A percentile compares a stretch with the other conserved stretches of the same genome.
phyloP scores from a whole-genome alignment of 2,888 invertebrate genomes.

The Trachelus troglodyta region DNA sequence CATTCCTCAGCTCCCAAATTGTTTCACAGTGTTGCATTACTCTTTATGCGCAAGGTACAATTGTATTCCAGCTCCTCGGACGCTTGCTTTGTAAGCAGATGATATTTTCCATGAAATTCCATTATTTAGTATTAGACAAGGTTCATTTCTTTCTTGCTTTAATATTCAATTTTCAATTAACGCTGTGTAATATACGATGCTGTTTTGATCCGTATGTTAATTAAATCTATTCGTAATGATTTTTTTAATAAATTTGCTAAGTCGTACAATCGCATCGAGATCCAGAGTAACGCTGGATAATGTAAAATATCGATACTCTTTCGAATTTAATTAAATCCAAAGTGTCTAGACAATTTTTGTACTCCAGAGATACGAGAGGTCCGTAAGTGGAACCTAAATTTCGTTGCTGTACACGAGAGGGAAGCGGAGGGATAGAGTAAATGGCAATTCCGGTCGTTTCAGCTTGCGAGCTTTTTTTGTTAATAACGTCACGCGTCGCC shows the following conservation, averaged over 20 bases:
- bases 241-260: not conserved
- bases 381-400: not conserved
- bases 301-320: not conserved
- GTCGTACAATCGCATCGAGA: not conserved
- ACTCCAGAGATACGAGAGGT: not conserved
- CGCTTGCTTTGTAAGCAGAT: not conserved
- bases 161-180: too few relatives aligned
- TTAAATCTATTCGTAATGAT: not conserved
- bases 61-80: not conserved
- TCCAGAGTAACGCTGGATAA: not conserved
- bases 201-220: not conserved
- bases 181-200: not conserved
- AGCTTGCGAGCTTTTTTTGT: conserved; percentile 18
- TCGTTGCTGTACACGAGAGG: not conserved
- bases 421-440: not conserved
- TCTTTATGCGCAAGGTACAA: not conserved
- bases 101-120: not conserved
- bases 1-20: conserved; percentile 29
- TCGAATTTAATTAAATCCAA: not conserved
- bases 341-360: not conserved
- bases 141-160: not conserved
- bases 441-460: conserved; percentile 16
- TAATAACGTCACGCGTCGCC: conserved; percentile 19
- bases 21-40: conserved; percentile 7
- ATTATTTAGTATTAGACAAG: not conserved